phyloP scores from a whole-genome alignment of 2,113 vertebrate species.

The Propithecus coquereli region DNA sequence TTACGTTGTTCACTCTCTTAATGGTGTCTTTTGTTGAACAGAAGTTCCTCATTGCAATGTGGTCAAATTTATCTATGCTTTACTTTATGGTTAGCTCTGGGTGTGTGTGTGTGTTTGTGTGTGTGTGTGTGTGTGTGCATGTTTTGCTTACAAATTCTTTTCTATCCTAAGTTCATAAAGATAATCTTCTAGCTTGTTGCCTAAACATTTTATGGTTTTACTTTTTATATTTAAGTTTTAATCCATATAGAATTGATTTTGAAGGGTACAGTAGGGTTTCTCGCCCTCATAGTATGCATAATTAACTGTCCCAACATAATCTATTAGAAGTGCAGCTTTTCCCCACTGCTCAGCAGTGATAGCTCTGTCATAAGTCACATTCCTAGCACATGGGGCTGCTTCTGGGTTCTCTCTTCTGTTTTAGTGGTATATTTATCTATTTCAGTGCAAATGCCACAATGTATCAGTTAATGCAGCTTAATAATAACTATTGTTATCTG shows the following conservation, averaged over 20 bases:
- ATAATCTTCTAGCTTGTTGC: not conserved
- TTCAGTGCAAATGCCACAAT: not conserved
- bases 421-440: not conserved
- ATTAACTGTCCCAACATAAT: not conserved
- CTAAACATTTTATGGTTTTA: not conserved
- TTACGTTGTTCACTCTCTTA: not conserved
- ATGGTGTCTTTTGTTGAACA: not conserved
- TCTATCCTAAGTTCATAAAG: not conserved
- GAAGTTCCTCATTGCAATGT: not conserved
- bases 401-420: not conserved
- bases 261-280: not conserved
- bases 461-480: not conserved
- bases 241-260: not conserved
- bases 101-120: too few species aligned
- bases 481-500: not conserved
- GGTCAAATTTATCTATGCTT: not conserved
- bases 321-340: not conserved
- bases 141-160: not conserved
- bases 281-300: not conserved
- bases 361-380: not conserved
- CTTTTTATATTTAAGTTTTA: not conserved
- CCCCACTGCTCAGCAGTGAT: not conserved
- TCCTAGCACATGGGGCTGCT: not conserved
- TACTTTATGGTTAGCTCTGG: not conserved
- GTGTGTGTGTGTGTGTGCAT: too few species aligned